Percentiles rank a stretch among this genome's conserved stretches.
Conservation (phyloP, 2,888 invertebrate species). For the Ommatoiulus sabulosus region DNA sequence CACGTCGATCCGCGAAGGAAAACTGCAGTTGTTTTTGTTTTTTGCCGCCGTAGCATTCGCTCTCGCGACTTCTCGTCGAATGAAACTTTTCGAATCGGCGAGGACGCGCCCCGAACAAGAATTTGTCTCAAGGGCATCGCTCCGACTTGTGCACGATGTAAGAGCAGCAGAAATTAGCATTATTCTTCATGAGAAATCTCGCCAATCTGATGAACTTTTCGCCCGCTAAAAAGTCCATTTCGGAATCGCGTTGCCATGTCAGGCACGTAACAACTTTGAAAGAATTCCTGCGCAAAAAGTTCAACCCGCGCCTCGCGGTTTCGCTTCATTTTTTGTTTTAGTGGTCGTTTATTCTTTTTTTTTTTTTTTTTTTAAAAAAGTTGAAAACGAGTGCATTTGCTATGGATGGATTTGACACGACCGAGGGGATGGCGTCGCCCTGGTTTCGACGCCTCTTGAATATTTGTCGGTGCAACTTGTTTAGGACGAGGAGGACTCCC, state of each 20-base stretch:
- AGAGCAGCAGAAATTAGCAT: background rate
- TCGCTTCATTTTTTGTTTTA: background rate
- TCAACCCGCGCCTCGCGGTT: background rate
- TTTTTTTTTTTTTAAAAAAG: background rate
- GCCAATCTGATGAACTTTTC: background rate
- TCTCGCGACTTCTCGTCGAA: background rate
- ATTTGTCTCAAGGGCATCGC: background rate
- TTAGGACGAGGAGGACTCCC: background rate
- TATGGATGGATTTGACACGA: background rate
- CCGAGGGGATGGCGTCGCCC: background rate
- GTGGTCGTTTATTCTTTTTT: background rate
- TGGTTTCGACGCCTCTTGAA: background rate
- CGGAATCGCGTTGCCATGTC: background rate
- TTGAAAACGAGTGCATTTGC: background rate
- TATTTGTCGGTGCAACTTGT: background rate
- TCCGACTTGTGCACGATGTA: background rate
- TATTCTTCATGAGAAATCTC: slow-evolving; percentile 2
- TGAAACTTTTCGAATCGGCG: background rate
- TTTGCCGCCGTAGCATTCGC: background rate
- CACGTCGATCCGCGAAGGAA: background rate
- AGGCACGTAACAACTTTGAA: background rate
- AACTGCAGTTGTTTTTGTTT: too few species aligned
- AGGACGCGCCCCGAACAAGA: slow-evolving; percentile 7
- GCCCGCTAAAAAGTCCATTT: background rate
- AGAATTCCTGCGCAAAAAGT: background rate